Evolutionary conservation across 1,140 invertebrate species (phyloP).

Genomic region (Phortica variegata): DNA sequence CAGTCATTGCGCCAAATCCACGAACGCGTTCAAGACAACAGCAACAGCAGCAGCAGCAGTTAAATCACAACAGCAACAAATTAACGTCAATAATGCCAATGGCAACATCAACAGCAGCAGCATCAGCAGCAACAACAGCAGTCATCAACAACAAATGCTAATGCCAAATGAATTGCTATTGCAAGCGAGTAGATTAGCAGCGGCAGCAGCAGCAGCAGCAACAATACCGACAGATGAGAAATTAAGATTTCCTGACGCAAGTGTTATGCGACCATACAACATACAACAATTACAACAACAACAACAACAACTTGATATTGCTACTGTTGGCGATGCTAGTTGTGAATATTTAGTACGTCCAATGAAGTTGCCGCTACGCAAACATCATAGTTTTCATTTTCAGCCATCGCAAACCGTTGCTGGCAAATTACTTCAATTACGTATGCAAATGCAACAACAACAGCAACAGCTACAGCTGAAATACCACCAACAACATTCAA

Average conservation of each 20-base stretch:
- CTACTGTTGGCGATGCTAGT: conserved; percentile 28
- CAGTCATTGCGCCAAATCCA: conserved; percentile 23
- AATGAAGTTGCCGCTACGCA: conserved; percentile 64
- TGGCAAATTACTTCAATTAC: conserved; percentile 39
- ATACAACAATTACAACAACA: conserved; percentile 54
- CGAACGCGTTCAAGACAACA: conserved; percentile 24
- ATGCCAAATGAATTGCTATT: conserved; percentile 30
- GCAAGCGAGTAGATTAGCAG: conserved; percentile 25
- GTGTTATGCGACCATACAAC: conserved; percentile 47
- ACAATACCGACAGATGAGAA: conserved; percentile 13
- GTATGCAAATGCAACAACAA: conserved; percentile 29
- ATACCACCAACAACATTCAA: conserved; percentile 1
- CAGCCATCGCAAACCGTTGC: conserved; percentile 60
- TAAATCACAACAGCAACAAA: conserved; percentile 27
- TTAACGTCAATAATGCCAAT: conserved; percentile 7
- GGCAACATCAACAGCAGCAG: conserved; percentile 5
- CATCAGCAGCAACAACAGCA: conserved; percentile 7
- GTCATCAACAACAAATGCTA: conserved; percentile 45
- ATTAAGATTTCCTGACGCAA: conserved; percentile 32
- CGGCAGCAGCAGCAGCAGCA: conserved; percentile 5
- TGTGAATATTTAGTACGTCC: conserved; percentile 59
- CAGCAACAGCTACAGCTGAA: conserved; percentile 21
- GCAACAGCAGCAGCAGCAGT: conserved; percentile 19
- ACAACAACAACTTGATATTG: conserved; percentile 37
- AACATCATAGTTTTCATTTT: conserved; percentile 70